Evolutionary conservation across 1,140 invertebrate genomes (phyloP).

Genomic region (Atta colombica): DNA sequence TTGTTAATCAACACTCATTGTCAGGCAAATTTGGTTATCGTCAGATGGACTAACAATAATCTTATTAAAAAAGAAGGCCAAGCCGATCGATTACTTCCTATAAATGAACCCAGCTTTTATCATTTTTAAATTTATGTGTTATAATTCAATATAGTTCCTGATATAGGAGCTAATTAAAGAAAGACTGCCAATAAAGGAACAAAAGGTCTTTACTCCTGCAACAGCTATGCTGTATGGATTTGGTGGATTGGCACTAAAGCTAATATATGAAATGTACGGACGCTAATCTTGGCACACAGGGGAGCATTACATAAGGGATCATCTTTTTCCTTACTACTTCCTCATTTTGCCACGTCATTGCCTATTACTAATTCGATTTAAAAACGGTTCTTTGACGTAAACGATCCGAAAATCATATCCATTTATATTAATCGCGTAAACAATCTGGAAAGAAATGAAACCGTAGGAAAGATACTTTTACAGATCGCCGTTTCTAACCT

Average conservation of each 20-base stretch:
- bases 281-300: constrained; percentile 80
- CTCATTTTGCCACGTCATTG: constrained; percentile 33
- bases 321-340: constrained; percentile 75
- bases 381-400: constrained; percentile 6
- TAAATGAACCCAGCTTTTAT: not conserved
- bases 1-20: constrained; percentile 34
- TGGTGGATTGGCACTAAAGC: constrained; percentile 72
- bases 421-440: not conserved
- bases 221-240: constrained; percentile 69
- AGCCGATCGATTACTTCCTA: not conserved
- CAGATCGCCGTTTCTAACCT: not conserved
- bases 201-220: constrained; percentile 75
- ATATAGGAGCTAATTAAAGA: constrained; percentile 17
- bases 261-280: constrained; percentile 66
- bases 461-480: not conserved
- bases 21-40: constrained; percentile 12
- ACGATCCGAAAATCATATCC: not conserved
- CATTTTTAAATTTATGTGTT: not conserved
- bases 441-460: not conserved
- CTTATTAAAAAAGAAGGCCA: not conserved
- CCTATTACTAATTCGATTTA: not conserved
- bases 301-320: constrained; percentile 81
- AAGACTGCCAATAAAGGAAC: not conserved
- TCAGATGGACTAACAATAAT: not conserved
- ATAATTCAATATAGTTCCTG: not conserved